Evolutionary conservation across 2,113 vertebrate species (phyloP), one percentile per base, ranked within the genome.

Genomic region (human): DNA sequence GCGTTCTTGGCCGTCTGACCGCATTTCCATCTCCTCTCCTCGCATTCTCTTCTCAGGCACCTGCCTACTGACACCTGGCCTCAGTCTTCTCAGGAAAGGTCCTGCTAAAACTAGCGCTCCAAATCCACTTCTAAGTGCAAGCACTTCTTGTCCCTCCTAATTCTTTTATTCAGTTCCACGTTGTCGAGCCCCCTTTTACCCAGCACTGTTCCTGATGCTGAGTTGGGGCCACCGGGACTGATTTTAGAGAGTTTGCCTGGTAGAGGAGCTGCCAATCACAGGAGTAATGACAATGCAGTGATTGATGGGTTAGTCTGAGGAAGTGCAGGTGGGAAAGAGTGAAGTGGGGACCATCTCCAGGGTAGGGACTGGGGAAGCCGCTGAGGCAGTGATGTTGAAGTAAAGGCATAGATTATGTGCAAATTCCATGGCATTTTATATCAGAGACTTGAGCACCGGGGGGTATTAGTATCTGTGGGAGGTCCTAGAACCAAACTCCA

Each of bases 31-130:
- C 23, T 5, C 55, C 5, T 25, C 43, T 30, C 52, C 50, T 52
- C 16, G 50, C 50, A 52, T 16, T 59, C 23, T 38, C 64, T 57
- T 57, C 5, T 45, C 38, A 4, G 12, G 25, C 68, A 22, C 22
- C 35, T 23, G 35, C 59, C 1, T 1, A 5, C 18, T 48, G 7
- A 22, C 23, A 0, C 22, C 40, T 25, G n/a, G 12, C 32, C 43
- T 27, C 3, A 40, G 25, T 61, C 17, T 20, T 45, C 52, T 66
- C 81, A 14, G 64, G 32, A 66, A 66, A 66, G 50, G 70, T 40
- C 18, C 57, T 75, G 90, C 78, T 35, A 14, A 43, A 64, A 48
- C n/a, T 20, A 18, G 50, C 50, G 27, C 13, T 84, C 52, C 59
- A 61, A 61, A 61, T 48, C 68, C 8, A 10, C 13, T 11, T 45